phyloP scores from a whole-genome alignment of 2,113 vertebrate species.

The Petrocephalus microphthalmus region DNA sequence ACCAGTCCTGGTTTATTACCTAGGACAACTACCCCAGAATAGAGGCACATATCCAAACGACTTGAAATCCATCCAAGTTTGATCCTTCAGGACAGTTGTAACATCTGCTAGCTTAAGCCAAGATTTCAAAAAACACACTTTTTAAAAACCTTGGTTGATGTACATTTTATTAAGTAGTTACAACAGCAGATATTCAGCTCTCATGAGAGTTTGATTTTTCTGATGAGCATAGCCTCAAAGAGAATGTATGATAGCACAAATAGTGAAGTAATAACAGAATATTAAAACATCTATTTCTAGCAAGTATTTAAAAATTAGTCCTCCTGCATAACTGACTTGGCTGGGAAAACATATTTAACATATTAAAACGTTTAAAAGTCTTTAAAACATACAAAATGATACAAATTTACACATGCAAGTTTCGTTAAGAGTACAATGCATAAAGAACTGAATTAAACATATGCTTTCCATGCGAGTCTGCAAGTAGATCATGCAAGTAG shows the following conservation, averaged over 20 bases:
- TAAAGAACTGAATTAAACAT: background rate
- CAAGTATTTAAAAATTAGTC: background rate
- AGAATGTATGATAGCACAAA: background rate
- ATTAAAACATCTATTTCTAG: background rate
- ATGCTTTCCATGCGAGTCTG: background rate
- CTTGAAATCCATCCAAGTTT: background rate
- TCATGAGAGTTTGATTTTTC: background rate
- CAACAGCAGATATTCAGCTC: background rate
- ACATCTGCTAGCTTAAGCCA: background rate
- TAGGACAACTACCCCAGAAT: background rate
- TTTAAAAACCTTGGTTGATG: background rate
- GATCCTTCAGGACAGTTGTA: background rate
- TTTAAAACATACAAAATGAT: background rate
- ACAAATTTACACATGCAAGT: background rate
- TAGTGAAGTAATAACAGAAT: background rate
- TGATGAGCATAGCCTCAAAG: background rate
- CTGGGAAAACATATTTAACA: background rate
- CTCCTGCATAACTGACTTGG: background rate
- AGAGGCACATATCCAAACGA: background rate
- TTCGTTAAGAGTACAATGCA: background rate
- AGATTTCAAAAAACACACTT: background rate
- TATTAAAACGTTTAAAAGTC: background rate
- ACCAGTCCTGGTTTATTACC: background rate
- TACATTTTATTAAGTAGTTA: background rate
- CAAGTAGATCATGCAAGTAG: background rate